Base-by-base conservation (phyloP, 30 jellyfish, hydroid and myxozoan genomes). In the Aurelia sp. region DNA sequence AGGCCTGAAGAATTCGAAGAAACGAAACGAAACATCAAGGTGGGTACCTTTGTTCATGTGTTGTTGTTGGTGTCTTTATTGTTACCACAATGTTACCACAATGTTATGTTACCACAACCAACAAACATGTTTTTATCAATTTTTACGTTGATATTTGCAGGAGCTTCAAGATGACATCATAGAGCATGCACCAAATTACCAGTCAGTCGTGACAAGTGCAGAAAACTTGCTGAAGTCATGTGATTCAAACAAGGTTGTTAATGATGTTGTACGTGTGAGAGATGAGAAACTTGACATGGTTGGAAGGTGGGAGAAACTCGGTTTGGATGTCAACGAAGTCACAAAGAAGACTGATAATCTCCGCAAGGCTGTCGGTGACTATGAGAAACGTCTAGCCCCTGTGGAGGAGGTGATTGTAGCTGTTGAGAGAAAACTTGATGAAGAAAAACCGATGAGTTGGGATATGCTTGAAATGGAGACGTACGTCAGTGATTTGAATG, bases 301-400 rank as follows among this genome's bases (percentile, higher is more conserved):
- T 82, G 93, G 83, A 17, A 77, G 98, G 24, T 93, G 98, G 98
- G 98, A 93, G 41, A 76, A 65, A 48, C 66, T 93, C 20, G 65
- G 91, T 4, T 35, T 52, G 58, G 79, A 41, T 72, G 85, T 77
- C 12, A 92, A 87, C 58, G 96, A 87, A 7, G 82, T 77, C n/a
- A 51, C 69, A 21, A 72, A 83, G 82, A 74, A 57, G 40, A 55
- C 96, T 9, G 86, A 79, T 20, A 51, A 84, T 13, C 70, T 85
- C 50, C 80, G 84, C 47, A 76, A 68, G 41, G 92, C 97, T 7
- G 38, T 93, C 57, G 72, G 60, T 7, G 95, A 87, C 24, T 93
- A 78, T 62, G 88, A 88, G 73, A 30, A 73, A 22, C 67, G 69
- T 67, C 38, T 90, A 30, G 90, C 77, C 7, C 98, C 98, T 53